phyloP scores from a whole-genome alignment of 2,113 vertebrate species.

The Podarcis raffonei region DNA sequence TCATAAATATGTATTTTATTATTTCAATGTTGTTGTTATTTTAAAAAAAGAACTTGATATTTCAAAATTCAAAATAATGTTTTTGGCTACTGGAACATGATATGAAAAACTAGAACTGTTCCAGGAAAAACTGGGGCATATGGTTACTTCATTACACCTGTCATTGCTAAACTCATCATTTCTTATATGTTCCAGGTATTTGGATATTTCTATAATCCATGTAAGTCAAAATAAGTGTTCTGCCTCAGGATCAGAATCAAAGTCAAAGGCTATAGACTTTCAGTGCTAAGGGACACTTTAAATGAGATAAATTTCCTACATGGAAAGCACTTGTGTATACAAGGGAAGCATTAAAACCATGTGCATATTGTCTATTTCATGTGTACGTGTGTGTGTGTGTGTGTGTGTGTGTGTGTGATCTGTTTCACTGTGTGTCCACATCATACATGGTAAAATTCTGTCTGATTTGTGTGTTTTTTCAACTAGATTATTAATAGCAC shows the following conservation, averaged over 20 bases:
- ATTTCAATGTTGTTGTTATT: background rate
- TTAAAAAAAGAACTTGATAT: background rate
- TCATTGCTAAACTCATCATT: constrained; percentile 26
- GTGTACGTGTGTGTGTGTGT: background rate
- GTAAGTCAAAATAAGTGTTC: constrained; percentile 14
- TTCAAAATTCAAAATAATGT: constrained; percentile 8
- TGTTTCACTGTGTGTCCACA: background rate
- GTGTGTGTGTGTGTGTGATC: background rate
- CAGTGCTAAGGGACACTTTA: background rate
- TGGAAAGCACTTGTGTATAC: background rate
- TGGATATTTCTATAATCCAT: background rate
- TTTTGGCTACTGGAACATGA: constrained; percentile 3
- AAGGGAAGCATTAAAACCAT: background rate
- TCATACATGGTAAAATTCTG: background rate
- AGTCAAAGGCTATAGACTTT: background rate
- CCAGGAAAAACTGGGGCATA: constrained; percentile 5
- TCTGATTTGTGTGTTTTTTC: background rate
- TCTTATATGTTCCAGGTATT: constrained; percentile 20
- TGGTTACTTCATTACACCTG: constrained; percentile 18
- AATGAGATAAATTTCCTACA: background rate
- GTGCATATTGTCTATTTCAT: background rate
- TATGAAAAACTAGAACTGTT: background rate
- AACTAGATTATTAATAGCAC: background rate
- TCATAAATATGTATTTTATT: constrained; percentile 4
- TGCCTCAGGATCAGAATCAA: constrained; percentile 3